phyloP scores from a whole-genome alignment of 1,140 invertebrate genomes.

The Bilobella aurantiaca region DNA sequence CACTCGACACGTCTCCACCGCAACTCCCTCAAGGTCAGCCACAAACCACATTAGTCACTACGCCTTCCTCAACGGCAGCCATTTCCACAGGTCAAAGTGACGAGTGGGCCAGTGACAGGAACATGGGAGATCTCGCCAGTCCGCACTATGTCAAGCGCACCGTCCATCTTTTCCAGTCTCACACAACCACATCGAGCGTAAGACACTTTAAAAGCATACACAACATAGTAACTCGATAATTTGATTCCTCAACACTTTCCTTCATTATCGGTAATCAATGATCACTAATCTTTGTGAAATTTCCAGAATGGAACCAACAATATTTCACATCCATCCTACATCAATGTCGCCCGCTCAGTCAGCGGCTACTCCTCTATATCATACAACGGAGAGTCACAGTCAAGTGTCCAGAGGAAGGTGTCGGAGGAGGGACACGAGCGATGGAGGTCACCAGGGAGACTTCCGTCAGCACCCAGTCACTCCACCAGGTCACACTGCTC shows the following conservation, averaged over 20 bases:
- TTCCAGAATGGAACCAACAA: constrained; percentile 1
- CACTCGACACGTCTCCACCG: too few species aligned
- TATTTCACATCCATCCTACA: constrained; percentile 57
- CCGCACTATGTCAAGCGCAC: constrained; percentile 38
- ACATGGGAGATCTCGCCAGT: constrained; percentile 32
- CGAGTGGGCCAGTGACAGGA: neutral
- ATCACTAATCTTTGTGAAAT: neutral
- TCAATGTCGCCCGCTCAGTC: constrained; percentile 75
- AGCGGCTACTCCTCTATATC: constrained; percentile 66
- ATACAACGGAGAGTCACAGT: constrained; percentile 15
- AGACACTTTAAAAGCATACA: neutral
- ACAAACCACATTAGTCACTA: too few species aligned
- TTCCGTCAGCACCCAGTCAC: neutral
- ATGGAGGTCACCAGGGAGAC: neutral
- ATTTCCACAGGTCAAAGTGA: too few species aligned
- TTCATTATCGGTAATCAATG: neutral
- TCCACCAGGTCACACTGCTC: neutral
- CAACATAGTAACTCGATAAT: neutral
- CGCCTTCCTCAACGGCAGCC: too few species aligned
- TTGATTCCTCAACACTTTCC: neutral
- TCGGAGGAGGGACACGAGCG: neutral
- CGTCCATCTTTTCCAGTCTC: constrained; percentile 38
- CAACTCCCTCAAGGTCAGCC: too few species aligned
- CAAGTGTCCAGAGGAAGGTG: too few species aligned
- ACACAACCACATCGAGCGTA: constrained; percentile 18